Evolutionary conservation across 2,113 vertebrate genomes (phyloP).

Genomic region (Probosciger aterrimus): DNA sequence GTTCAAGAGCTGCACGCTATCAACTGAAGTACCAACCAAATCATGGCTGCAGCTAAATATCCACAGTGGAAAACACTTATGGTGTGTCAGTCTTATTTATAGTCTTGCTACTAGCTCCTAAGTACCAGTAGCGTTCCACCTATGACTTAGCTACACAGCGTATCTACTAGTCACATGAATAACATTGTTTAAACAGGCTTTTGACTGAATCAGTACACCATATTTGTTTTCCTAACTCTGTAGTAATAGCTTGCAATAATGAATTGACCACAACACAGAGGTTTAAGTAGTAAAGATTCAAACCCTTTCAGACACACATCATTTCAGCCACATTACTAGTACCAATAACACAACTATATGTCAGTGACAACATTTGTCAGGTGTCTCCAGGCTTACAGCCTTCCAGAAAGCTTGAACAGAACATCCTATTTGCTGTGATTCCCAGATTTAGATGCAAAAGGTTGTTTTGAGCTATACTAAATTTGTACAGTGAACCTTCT

Average conservation of each 20-base stretch:
- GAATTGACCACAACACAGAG: not conserved
- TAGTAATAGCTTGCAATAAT: not conserved
- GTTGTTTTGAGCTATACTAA: not conserved
- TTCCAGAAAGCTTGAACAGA: not conserved
- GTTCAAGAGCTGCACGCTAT: not conserved
- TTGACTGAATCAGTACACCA: not conserved
- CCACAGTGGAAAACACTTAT: not conserved
- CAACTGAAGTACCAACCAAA: not conserved
- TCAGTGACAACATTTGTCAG: not conserved
- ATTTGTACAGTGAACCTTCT: not conserved
- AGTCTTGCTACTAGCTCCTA: not conserved
- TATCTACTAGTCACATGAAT: not conserved
- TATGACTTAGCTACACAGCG: not conserved
- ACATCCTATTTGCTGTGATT: not conserved
- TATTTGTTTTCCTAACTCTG: not conserved
- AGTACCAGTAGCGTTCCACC: not conserved
- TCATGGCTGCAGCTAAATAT: not conserved
- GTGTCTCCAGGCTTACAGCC: not conserved
- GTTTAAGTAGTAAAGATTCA: not conserved
- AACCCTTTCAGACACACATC: not conserved
- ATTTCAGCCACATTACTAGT: not conserved
- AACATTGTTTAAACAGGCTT: not conserved
- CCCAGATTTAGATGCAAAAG: not conserved
- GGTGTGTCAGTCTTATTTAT: not conserved
- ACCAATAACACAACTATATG: not conserved